Base-by-base conservation (phyloP, 2,113 vertebrate genomes). In the Felis catus region DNA sequence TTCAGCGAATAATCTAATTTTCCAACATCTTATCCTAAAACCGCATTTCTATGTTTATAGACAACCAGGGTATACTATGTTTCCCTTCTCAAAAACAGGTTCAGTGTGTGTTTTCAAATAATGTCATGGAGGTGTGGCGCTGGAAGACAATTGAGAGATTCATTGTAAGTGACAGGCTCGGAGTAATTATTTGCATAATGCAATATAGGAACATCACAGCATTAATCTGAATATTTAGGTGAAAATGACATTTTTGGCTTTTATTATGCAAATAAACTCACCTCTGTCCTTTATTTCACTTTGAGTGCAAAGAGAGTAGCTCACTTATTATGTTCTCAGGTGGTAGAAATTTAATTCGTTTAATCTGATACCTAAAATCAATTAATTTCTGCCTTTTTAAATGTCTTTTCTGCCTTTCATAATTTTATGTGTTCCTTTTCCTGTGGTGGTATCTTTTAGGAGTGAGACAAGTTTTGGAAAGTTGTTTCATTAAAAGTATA, bases 241-340 rank as follows among this genome's bases (percentile, higher is more conserved):
- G 73, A 97, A 96, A 96, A 27, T 89, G 74, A 96, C 36, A 86
- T 41, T 91, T 96, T 92, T 80, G 76, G 39, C n/a, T 96, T 96
- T 95, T 97, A 92, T 96, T 95, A 95, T 95, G 65, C 61, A 97
- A 92, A 97, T 96, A 14, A 88, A 83, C 80, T 83, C 74, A 1
- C 51, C 53, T 91, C 16, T 41, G 33, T 95, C 27, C 21, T 95
- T 94, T 85, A 86, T 89, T 97, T 96, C 29, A 87, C 65, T 89
- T 93, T 91, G n/a, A 73, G 76, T 91, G 21, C 65, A 79, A 45
- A 74, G 55, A 51, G 8, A 88, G 27, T 74, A 89, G 31, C 83
- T 95, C 79, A 45, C 29, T 92, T 94, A 92, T 66, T 84, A 39
- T 92, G 41, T 68, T 73, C 48, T 91, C 78, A 97, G 71, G 21